Percentiles rank a stretch among this genome's conserved stretches.
Evolutionary conservation across 1,140 invertebrate genomes (phyloP).

Genomic region (Papilio dardanus): DNA sequence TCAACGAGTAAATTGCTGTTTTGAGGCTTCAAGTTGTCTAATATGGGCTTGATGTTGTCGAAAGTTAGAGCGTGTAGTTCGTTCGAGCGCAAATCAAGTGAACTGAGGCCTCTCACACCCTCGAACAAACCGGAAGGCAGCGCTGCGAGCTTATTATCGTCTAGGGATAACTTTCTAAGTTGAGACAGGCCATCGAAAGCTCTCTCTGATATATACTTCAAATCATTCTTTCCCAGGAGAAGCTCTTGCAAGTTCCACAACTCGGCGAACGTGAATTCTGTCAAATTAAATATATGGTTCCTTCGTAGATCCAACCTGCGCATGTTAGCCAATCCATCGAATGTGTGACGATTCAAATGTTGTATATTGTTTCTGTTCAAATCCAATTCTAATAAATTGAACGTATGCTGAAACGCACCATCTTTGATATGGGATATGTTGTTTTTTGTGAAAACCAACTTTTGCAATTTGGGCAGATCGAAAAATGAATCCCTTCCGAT

Average conservation of each 20-base stretch:
- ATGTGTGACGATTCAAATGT: constrained; percentile 86
- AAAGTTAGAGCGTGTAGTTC: constrained; percentile 87
- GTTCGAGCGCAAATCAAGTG: constrained; percentile 88
- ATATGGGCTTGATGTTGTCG: constrained; percentile 65
- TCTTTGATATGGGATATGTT: constrained; percentile 89
- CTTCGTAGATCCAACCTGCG: constrained; percentile 85
- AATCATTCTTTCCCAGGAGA: constrained; percentile 87
- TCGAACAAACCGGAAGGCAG: constrained; percentile 86
- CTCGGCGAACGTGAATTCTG: constrained; percentile 89
- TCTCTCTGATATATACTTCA: constrained; percentile 85
- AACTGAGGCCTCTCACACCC: constrained; percentile 85
- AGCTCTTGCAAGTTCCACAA: constrained; percentile 87
- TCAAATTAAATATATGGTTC: constrained; percentile 88
- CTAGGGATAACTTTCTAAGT: constrained; percentile 86
- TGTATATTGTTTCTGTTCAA: constrained; percentile 88
- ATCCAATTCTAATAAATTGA: constrained; percentile 86
- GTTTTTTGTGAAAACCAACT: constrained; percentile 87
- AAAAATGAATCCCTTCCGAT: constrained; percentile 88
- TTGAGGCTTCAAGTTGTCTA: constrained; percentile 86
- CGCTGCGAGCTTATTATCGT: constrained; percentile 87
- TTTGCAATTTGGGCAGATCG: constrained; percentile 86
- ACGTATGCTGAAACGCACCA: constrained; percentile 86
- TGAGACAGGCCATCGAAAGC: constrained; percentile 88
- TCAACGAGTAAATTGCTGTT: constrained; percentile 88
- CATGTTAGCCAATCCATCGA: constrained; percentile 86